These are phyloP conservation scores for Ptilorrhoa leucosticta DNA, from an alignment of 2,113 vertebrate genomes.

Conservation along the genomic window DNA sequence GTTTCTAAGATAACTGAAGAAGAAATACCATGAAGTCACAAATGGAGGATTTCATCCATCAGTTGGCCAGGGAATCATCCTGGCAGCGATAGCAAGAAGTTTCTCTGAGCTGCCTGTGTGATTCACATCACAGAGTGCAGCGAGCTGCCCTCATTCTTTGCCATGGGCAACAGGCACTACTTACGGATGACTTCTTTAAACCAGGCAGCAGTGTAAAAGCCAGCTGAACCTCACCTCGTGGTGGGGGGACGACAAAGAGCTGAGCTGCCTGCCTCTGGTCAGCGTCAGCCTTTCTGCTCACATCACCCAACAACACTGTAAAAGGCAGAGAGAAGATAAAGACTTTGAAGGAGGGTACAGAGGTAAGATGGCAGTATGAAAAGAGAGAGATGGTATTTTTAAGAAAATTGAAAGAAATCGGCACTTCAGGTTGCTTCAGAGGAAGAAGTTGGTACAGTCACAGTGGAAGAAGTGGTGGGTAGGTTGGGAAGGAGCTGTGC, in stretches of 20 bases:
- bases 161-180: not conserved
- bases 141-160: fast-evolving
- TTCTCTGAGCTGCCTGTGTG: not conserved
- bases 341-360: fast-evolving
- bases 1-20: not conserved
- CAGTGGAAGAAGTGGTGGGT: not conserved
- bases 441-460: not conserved
- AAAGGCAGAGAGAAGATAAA: not conserved
- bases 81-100: not conserved
- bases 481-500: not conserved
- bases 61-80: not conserved
- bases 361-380: not conserved
- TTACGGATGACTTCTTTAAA: not conserved
- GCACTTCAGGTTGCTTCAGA: not conserved
- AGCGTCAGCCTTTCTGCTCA: not conserved
- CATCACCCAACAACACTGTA: not conserved
- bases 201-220: not conserved
- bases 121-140: not conserved
- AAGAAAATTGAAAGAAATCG: not conserved
- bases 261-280: not conserved
- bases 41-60: not conserved
- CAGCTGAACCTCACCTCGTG: not conserved
- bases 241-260: not conserved
- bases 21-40: not conserved
- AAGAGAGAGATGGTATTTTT: not conserved